Conservation (phyloP, 2,888 invertebrate genomes). For the Carabus problematicus region DNA sequence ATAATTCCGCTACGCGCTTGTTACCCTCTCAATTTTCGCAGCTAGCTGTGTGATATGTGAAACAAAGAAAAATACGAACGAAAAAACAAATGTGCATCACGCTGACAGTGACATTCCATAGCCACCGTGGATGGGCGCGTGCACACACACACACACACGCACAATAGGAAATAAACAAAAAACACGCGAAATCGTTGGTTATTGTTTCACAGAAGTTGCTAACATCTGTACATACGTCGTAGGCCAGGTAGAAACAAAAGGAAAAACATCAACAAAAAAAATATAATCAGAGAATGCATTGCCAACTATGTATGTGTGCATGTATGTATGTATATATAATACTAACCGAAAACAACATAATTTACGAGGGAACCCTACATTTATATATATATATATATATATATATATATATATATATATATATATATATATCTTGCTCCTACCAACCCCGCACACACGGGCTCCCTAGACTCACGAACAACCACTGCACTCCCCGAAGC, state of each 20-base stretch:
- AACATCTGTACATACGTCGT: slow-evolving; percentile 31
- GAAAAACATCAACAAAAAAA: slow-evolving; percentile 6
- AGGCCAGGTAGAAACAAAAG: neutral
- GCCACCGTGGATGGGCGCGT: slow-evolving; percentile 20
- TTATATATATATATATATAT: too few species aligned
- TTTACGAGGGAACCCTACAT: slow-evolving; percentile 58
- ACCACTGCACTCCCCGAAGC: neutral
- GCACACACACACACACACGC: neutral
- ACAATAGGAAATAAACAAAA: slow-evolving; percentile 14
- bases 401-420: too few species aligned
- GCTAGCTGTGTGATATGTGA: neutral
- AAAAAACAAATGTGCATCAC: slow-evolving; percentile 8
- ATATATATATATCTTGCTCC: slow-evolving; percentile 19
- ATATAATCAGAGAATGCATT: slow-evolving; percentile 2
- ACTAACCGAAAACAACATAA: slow-evolving; percentile 50
- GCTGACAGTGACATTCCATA: slow-evolving; percentile 31
- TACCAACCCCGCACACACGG: too few species aligned
- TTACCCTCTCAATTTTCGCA: neutral
- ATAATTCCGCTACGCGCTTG: neutral
- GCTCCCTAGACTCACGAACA: neutral
- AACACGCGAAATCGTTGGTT: slow-evolving; percentile 31
- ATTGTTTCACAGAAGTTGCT: slow-evolving; percentile 42
- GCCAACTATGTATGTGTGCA: slow-evolving; percentile 22
- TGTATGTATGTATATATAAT: slow-evolving; percentile 7
- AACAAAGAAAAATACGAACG: neutral